Evolutionary conservation across 2,888 invertebrate species (phyloP).

Genomic region (Miltochrista miniata): DNA sequence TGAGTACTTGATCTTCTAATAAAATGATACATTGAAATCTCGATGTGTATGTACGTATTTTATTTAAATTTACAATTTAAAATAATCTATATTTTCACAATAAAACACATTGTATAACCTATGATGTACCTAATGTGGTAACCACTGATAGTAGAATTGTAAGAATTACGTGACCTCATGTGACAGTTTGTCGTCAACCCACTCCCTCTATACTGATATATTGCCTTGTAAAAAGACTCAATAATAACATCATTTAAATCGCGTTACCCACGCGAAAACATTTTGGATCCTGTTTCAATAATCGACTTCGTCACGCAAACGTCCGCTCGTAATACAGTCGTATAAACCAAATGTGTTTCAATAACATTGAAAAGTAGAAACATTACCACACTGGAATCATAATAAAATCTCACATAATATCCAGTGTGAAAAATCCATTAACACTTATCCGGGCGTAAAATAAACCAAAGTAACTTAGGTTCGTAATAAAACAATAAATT

Average conservation of each 20-base stretch:
- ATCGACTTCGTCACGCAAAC: constrained; percentile 59
- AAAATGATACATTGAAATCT: no score
- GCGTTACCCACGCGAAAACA: constrained; percentile 23
- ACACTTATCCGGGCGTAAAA: constrained; percentile 62
- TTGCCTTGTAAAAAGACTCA: constrained; percentile 26
- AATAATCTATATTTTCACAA: no score
- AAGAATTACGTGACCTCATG: constrained; percentile 30
- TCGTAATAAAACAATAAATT: constrained; percentile 61
- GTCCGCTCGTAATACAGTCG: constrained; percentile 58
- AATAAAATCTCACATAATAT: constrained; percentile 66
- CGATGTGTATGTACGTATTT: no score
- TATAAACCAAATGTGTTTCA: constrained; percentile 63
- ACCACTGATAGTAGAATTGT: constrained; percentile 31
- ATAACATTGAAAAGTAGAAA: constrained; percentile 66
- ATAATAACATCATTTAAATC: constrained; percentile 27
- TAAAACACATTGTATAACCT: no score
- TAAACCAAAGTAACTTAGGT: constrained; percentile 52
- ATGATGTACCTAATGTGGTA: neutral
- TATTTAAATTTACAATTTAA: no score
- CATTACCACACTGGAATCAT: constrained; percentile 61
- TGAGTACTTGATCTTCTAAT: no score
- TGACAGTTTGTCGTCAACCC: constrained; percentile 13
- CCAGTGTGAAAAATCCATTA: constrained; percentile 67
- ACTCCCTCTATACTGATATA: constrained; percentile 10
- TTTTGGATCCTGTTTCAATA: constrained; percentile 48